A percentile compares a stretch with the other conserved stretches of the same genome.
phyloP scores from a whole-genome alignment of 2,888 invertebrate genomes.

The Cartodere bifasciata region DNA sequence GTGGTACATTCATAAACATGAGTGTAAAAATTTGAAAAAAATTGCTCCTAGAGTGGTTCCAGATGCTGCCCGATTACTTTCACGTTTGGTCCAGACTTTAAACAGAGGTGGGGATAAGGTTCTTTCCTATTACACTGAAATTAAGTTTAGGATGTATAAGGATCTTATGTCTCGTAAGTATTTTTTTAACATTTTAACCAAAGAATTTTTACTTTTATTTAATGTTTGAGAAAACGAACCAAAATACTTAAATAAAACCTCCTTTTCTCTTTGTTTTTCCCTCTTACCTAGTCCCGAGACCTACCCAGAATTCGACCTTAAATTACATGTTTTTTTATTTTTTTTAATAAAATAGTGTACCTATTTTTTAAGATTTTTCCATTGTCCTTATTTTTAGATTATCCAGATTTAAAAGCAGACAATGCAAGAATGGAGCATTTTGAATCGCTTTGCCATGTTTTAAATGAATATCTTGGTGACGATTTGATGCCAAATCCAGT shows the following conservation, averaged over 20 bases:
- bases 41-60: slow-evolving; percentile 62
- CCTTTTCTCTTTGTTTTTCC: no score
- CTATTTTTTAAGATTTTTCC: neutral
- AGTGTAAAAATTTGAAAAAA: slow-evolving; percentile 65
- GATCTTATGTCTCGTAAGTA: slow-evolving; percentile 84
- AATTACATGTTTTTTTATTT: no score
- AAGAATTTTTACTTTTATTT: no score
- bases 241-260: no score
- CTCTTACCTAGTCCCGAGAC: no score
- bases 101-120: slow-evolving; percentile 53
- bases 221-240: no score
- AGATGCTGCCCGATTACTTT: slow-evolving; percentile 69
- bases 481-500: slow-evolving; percentile 59
- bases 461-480: slow-evolving; percentile 58
- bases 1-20: slow-evolving; percentile 73
- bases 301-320: no score
- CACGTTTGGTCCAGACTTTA: slow-evolving; percentile 59
- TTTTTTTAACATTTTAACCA: no score
- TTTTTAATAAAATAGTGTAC: no score
- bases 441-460: slow-evolving; percentile 53
- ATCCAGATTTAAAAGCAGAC: slow-evolving; percentile 66
- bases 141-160: slow-evolving; percentile 62
- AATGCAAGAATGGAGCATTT: slow-evolving; percentile 66
- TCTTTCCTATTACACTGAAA: slow-evolving; percentile 56
- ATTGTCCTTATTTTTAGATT: slow-evolving; percentile 49